phyloP scores from a whole-genome alignment of 2,113 vertebrate genomes.

The Petroica traversi region DNA sequence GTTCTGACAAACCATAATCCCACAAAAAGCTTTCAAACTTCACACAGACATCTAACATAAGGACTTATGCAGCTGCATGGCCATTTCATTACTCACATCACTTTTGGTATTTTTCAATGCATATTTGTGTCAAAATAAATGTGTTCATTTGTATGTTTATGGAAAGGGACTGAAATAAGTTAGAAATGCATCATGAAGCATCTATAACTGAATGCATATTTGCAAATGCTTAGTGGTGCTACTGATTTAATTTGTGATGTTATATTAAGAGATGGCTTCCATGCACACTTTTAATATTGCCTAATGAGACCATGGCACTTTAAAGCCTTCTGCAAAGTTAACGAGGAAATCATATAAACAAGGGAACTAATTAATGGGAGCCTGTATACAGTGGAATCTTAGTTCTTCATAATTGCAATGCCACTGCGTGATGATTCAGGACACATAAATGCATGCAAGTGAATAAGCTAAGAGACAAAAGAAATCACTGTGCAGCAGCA shows the following conservation, averaged over 20 bases:
- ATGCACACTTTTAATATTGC: neutral
- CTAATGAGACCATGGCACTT: neutral
- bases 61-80: neutral
- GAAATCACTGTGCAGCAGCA: neutral
- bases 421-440: neutral
- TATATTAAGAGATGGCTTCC: neutral
- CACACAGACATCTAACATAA: neutral
- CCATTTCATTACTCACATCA: neutral
- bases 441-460: neutral
- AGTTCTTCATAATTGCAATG: neutral
- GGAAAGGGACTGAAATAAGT: conserved; percentile 6
- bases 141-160: neutral
- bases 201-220: neutral
- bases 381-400: neutral
- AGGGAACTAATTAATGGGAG: neutral
- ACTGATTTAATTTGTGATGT: neutral
- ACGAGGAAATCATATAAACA: neutral
- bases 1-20: neutral
- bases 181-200: neutral
- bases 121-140: neutral
- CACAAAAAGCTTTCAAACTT: neutral
- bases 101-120: neutral
- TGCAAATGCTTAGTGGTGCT: neutral
- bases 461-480: neutral
- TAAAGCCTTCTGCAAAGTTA: neutral